These are phyloP conservation scores for Zaprionus africanus DNA, from an alignment of 1,140 invertebrate species.

Conservation along the genomic window DNA sequence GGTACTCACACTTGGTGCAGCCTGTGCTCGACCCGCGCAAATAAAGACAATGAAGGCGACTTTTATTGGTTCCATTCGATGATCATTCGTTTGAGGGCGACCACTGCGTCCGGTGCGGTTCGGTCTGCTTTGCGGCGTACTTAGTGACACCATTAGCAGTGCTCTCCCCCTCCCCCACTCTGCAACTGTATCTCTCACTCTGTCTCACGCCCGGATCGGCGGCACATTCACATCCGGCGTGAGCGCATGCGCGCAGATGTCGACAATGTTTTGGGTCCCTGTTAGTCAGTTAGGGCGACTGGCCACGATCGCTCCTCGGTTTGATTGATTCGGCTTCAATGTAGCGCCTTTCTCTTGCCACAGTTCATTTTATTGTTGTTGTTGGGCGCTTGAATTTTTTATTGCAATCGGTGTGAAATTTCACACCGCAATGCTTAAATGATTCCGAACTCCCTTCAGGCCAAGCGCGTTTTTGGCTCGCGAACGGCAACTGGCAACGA, in stretches of 20 bases:
- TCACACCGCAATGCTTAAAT: constrained; percentile 84
- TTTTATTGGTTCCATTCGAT: constrained; percentile 84
- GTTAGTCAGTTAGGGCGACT: constrained; percentile 5
- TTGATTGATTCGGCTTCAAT: constrained; percentile 80
- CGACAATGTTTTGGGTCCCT: constrained; percentile 35
- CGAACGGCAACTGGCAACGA: constrained; percentile 26
- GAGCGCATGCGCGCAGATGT: constrained; percentile 70
- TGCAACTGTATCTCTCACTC: constrained; percentile 8
- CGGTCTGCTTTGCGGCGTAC: constrained; percentile 69
- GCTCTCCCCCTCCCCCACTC: constrained; percentile 25
- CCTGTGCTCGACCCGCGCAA: constrained; percentile 63
- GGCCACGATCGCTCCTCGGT: constrained; percentile 43
- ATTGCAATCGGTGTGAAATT: constrained; percentile 84
- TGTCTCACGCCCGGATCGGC: constrained; percentile 30
- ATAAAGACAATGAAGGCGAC: constrained; percentile 80
- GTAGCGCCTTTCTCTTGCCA: constrained; percentile 69
- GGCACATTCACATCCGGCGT: constrained; percentile 73
- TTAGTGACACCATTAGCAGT: constrained; percentile 83
- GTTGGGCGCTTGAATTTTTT: constrained; percentile 71
- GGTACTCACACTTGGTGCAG: constrained; percentile 44
- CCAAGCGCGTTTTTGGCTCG: constrained; percentile 43
- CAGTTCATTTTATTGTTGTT: constrained; percentile 56
- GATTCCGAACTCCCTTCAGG: constrained; percentile 57
- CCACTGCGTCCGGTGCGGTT: constrained; percentile 44
- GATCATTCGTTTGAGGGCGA: constrained; percentile 61